Conservation (phyloP, 2,113 vertebrate species). For the Promerops cafer region DNA sequence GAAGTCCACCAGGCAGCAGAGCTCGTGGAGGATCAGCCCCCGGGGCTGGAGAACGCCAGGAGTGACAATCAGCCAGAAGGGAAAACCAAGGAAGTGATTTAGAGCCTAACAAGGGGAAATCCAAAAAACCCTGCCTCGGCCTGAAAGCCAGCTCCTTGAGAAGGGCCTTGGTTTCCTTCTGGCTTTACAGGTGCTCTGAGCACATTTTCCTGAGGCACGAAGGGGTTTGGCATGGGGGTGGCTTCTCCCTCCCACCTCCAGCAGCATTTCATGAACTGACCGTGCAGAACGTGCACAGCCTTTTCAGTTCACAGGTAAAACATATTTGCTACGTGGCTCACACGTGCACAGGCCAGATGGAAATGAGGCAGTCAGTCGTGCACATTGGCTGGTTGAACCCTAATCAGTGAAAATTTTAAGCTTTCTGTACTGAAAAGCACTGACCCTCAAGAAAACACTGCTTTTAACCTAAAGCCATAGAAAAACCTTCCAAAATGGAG, state of each 20-base stretch:
- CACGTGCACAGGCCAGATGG: not conserved
- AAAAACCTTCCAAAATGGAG: too few relatives aligned
- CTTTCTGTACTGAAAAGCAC: too few relatives aligned
- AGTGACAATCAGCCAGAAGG: too few relatives aligned
- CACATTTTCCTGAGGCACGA: not conserved
- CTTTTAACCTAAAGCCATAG: too few relatives aligned
- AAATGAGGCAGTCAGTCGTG: not conserved
- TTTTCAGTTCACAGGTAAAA: not conserved
- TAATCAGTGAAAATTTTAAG: too few relatives aligned
- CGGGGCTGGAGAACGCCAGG: not conserved
- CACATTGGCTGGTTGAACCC: too few relatives aligned
- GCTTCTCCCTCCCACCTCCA: not conserved
- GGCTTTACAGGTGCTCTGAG: not conserved
- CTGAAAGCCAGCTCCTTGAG: not conserved
- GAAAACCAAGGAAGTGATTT: slow-evolving; percentile 25
- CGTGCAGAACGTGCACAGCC: not conserved
- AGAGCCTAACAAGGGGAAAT: not conserved
- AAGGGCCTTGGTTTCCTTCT: not conserved
- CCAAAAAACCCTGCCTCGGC: not conserved
- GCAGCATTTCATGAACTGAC: not conserved
- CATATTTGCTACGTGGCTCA: not conserved
- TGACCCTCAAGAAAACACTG: too few relatives aligned
- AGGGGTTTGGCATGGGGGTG: accelerated
- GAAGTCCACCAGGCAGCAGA: not conserved
- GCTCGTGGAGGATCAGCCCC: not conserved